These are phyloP conservation scores for Anastatus disparis DNA, from an alignment of 1,140 invertebrate species.

Conservation along the genomic window DNA sequence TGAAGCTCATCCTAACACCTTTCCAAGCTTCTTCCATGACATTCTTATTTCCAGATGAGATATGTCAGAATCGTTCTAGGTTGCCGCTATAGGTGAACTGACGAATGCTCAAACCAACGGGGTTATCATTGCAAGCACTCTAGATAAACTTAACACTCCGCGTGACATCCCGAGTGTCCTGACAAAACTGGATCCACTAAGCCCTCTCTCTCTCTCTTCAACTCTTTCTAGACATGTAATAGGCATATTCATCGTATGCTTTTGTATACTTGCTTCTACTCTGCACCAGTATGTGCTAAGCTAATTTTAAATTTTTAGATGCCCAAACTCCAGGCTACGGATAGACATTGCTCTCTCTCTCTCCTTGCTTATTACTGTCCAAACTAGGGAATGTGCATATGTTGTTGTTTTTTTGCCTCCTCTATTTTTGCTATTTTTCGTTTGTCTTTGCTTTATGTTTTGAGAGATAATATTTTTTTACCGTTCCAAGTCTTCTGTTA, in stretches of 20 bases:
- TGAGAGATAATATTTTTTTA: neutral
- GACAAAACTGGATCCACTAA: conserved; percentile 46
- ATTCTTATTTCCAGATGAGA: no score
- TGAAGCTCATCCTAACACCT: neutral
- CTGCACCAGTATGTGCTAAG: neutral
- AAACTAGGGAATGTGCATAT: neutral
- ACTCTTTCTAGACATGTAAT: neutral
- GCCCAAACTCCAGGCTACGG: neutral
- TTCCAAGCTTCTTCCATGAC: conserved; percentile 13
- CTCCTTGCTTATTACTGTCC: neutral
- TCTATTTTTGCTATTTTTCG: no score
- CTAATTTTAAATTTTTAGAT: conserved; percentile 31
- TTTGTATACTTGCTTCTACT: no score
- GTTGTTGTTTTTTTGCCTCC: neutral
- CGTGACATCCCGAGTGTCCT: conserved; percentile 56
- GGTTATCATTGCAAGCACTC: conserved; percentile 54
- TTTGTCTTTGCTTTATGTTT: no score
- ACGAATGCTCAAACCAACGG: conserved; percentile 49
- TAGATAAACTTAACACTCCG: conserved; percentile 53
- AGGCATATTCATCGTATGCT: conserved; percentile 33
- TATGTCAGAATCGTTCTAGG: no score
- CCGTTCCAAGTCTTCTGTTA: neutral
- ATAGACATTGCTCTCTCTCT: neutral
- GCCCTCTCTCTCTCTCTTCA: neutral
- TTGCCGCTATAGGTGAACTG: no score